Evolutionary conservation across 2,888 invertebrate species (phyloP), one percentile per base, ranked within the genome.

Genomic region (Spilarctia lutea): DNA sequence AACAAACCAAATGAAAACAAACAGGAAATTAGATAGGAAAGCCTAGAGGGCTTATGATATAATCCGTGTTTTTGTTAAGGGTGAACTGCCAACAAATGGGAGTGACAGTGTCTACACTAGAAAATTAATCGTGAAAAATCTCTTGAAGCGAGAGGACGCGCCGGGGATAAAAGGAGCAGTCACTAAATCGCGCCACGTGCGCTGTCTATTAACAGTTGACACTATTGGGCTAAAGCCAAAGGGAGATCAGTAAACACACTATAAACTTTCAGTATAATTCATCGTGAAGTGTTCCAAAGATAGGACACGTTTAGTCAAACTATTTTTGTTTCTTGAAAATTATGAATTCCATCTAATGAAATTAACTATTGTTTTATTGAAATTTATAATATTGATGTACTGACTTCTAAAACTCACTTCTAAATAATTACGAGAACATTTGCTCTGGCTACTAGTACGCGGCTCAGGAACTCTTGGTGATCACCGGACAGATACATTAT

Each of bases 71-170:
- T 94, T 93, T 92, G 93, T 94, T 91, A 90, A 94, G 94, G 94
- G 94, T 91, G 93, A 87, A 70, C 90, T 91, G 93, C 89, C 92
- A 91, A 91, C 94, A 94, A 95, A 94, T 95, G 94, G 91, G 89
- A 94, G 89, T 94, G 95, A 95, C 94, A 94, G 92, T 89, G 87
- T 89, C 89, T 91, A 89, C 91, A 91, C 90, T 90, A 92, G 91
- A 92, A 92, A 94, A 95, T 95, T 94, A 94, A 94, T 94, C 93
- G 93, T 93, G 94, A 93, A 95, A 94, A 95, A 94, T 94, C 93
- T 92, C 89, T 91, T 89, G 85, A 85, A 90, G 87, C 88, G 84
- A 87, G 91, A 82, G 82, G 89, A 90, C 86, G 84, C 85, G 84
- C 65, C 70, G 82, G 85, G 88, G 88, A 86, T 88, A 89, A 88